phyloP scores from a whole-genome alignment of 2,888 invertebrate species.

The Drosophila recens region DNA sequence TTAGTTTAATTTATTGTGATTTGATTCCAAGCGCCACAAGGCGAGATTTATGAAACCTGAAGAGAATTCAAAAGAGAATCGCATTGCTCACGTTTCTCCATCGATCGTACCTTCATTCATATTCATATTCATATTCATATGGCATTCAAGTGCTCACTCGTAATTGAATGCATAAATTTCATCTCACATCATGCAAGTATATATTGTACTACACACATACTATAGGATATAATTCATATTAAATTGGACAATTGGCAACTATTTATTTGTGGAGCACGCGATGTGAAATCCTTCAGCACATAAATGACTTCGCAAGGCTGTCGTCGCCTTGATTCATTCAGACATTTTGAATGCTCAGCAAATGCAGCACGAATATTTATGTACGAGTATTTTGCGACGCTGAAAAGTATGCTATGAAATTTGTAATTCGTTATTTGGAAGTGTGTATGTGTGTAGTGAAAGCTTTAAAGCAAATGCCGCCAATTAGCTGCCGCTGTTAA shows the following conservation, averaged over 20 bases:
- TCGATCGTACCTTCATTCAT: not conserved
- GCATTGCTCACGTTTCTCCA: not conserved
- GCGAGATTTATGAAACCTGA: not conserved
- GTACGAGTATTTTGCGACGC: conserved; percentile 26
- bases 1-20: too few species aligned
- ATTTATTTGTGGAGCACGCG: conserved; percentile 2
- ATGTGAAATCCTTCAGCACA: not conserved
- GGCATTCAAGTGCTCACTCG: not conserved
- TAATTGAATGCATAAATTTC: not conserved
- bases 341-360: conserved; percentile 2
- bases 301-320: conserved; percentile 2
- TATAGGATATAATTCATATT: not conserved
- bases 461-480: conserved; percentile 37
- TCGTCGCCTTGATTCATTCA: conserved; percentile 36
- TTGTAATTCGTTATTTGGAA: not conserved
- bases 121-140: not conserved
- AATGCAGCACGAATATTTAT: conserved; percentile 4
- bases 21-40: too few species aligned
- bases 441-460: conserved; percentile 15
- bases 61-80: not conserved
- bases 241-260: not conserved
- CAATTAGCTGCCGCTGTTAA: conserved; percentile 60
- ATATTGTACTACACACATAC: not conserved
- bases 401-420: conserved; percentile 58
- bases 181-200: not conserved